Conservation (phyloP, 2,797 vertebrate species). For the Acrossocheilus wenchowensis region DNA sequence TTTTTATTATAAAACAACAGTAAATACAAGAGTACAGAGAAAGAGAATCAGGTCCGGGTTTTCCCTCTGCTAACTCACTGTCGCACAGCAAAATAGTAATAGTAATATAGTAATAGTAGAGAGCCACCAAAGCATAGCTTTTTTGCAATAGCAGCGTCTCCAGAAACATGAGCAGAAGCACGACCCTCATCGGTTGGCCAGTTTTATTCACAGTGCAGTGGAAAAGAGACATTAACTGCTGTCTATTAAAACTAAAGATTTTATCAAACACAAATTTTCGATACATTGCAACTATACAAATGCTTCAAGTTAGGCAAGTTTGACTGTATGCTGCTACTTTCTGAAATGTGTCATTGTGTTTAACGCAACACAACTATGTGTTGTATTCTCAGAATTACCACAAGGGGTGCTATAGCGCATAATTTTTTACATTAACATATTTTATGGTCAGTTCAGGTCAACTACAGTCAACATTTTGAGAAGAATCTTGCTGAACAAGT, state of each 20-base stretch:
- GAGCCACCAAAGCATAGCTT: not conserved
- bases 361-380: not conserved
- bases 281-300: not conserved
- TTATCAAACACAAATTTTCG: not conserved
- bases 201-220: slow-evolving; percentile 38
- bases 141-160: not conserved
- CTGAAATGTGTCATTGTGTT: not conserved
- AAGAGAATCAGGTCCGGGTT: not conserved
- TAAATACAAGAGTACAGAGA: not conserved
- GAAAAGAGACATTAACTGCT: not conserved
- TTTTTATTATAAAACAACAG: not conserved
- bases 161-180: not conserved
- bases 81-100: not conserved
- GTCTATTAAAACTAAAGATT: not conserved
- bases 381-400: not conserved
- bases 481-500: not conserved
- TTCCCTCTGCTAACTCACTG: not conserved
- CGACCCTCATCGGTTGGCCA: not conserved
- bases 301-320: not conserved
- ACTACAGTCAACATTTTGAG: not conserved
- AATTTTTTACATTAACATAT: not conserved
- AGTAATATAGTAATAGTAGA: not conserved
- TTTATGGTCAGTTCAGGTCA: not conserved
- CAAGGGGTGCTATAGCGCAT: not conserved
- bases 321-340: not conserved